Base-by-base conservation (phyloP, 2,888 invertebrate genomes). In the Lochmaea crataegi region DNA sequence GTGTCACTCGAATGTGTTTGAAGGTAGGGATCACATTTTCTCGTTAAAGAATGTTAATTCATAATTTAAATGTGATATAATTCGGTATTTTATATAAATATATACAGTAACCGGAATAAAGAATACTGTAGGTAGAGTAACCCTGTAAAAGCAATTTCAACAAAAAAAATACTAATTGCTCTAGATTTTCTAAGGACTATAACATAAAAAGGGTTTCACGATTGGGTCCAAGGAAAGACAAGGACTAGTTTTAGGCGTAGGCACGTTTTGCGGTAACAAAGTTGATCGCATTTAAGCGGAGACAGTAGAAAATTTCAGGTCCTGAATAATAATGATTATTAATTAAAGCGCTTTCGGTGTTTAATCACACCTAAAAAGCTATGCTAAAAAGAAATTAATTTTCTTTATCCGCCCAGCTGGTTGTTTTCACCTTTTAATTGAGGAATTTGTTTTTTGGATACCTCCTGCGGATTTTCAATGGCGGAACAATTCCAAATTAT, bases 381-480 rank as follows among this genome's bases (percentile, higher is more conserved):
- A 77, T 76, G 79, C 72, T 53, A 76, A 76, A 79, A 81, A 76
- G 77, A 75, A 79, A 81, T 81, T 82, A 82, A 81, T 82, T 80
- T 74, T 76, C 77, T 80, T 80, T 81, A 80, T 80, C 76, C 73
- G 65, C 57, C 69, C 70, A 48, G 70, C 70, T 75, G 77, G 75
- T 73, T 73, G 72, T 76, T 80, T 78, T 74, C 76, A 77, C 80
- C 78, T 79, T 80, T 80, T 81, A 80, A 80, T 81, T 81, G 80
- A 78, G 75, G 75, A 77, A 75, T 77, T 80, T 73, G 65, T 68
- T 68, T 68, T 66, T 68, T 51, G 56, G 60, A 61, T 63, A 64
- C 42, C 32, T 53, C 22, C n/a, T 58, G 51, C 68, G n/a, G n/a
- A 14, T 48, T n/a, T 48, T 14, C 48, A 48, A 48, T 6, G 48